Conservation (phyloP, 2,113 vertebrate species). For the Porphyrio hochstetteri region DNA sequence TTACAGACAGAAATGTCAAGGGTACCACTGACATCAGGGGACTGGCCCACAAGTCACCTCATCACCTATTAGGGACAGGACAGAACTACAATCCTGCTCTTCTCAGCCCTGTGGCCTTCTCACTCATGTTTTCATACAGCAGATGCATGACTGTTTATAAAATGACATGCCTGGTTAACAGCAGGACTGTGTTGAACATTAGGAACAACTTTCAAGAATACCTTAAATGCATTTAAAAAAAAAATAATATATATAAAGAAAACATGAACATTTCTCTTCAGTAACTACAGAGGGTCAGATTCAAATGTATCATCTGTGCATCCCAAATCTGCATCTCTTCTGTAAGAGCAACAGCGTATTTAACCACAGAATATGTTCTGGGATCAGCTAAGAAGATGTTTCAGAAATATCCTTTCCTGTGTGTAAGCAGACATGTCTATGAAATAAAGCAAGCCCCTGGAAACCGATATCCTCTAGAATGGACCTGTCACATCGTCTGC, state of each 20-base stretch:
- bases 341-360: not conserved
- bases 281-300: not conserved
- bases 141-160: not conserved
- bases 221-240: not conserved
- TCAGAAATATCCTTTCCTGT: not conserved
- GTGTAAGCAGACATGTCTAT: not conserved
- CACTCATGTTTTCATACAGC: not conserved
- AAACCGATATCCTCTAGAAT: not conserved
- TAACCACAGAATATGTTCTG: not conserved
- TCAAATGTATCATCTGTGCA: not conserved
- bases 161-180: too few species aligned
- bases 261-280: not conserved
- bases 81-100: not conserved
- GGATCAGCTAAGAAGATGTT: not conserved
- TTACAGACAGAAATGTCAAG: not conserved
- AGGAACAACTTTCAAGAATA: not conserved
- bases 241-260: not conserved
- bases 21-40: not conserved
- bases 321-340: not conserved
- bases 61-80: not conserved
- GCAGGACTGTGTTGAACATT: not conserved
- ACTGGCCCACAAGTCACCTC: not conserved
- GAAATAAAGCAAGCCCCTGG: not conserved
- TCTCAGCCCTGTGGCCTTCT: not conserved
- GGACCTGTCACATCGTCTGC: not conserved